Base-by-base conservation (phyloP, 2,888 invertebrate genomes). In the Mimas tiliae region DNA sequence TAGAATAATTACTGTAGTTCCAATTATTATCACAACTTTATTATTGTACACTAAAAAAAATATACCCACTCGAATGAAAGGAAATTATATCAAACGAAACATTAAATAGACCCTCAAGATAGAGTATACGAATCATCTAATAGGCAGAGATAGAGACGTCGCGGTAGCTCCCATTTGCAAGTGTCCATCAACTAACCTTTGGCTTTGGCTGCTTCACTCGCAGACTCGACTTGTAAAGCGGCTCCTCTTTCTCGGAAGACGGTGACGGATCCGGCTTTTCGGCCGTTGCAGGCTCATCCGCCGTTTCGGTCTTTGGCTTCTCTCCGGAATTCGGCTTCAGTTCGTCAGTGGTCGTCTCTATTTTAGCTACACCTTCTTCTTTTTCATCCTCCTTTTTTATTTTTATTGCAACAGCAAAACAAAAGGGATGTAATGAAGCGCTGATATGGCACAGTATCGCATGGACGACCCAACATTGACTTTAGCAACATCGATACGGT, bases 321-420 rank as follows among this genome's bases (percentile, higher is more conserved):
- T 86, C 88, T 70, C 81, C 85, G 68, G 83, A 82, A 77, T 82
- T 86, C 62, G 92, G 93, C 87, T 89, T 93, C 82, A 92, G 82
- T 84, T 93, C 93, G 69, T 91, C 92, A 63, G 93, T 91, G 7
- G 91, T 93, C 21, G 93, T 91, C 76, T 93, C 93, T 79, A 93
- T 90, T 87, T 91, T 90, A 70, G 93, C 93, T 72, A 91, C 90
- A 76, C 85, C 88, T 66, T 89, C 91, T 83, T 89, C 90, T 70
- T 82, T 86, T 70, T 77, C 88, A 78, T 87, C 90, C 82, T 81
- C 76, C 72, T 86, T 87, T 92, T 88, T 80, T 85, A 84, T 81
- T 87, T 86, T 88, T 82, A 9, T 89, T 83, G 91, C 86, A 89
- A 88, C 85, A 84, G 91, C 91, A 89, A 91, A 90, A 88, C 80